phyloP scores from a whole-genome alignment of 2,888 invertebrate genomes.

The Ormyrus rosae region DNA sequence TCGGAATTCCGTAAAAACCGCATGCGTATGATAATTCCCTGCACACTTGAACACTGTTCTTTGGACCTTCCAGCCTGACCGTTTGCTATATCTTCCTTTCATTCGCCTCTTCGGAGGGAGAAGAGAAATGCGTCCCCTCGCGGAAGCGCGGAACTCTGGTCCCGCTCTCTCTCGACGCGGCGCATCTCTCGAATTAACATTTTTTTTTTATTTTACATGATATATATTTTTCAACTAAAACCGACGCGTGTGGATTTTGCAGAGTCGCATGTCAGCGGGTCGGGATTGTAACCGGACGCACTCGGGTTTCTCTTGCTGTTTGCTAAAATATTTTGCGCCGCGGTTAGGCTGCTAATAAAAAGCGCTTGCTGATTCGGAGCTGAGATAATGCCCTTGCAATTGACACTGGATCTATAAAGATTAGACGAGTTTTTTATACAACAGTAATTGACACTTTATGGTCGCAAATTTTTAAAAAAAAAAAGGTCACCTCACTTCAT shows the following conservation, averaged over 20 bases:
- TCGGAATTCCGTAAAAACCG: constrained; percentile 23
- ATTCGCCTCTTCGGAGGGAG: constrained; percentile 12
- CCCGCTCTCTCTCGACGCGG: background rate
- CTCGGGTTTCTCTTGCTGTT: constrained; percentile 12
- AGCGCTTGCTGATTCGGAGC: constrained; percentile 33
- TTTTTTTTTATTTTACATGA: constrained; percentile 5
- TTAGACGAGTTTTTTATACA: background rate
- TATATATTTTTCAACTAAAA: constrained; percentile 8
- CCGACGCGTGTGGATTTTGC: constrained; percentile 34
- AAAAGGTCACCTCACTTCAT: constrained; percentile 8
- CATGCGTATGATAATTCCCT: constrained; percentile 30
- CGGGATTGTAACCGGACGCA: background rate
- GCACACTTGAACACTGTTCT: constrained; percentile 21
- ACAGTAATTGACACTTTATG: constrained; percentile 19
- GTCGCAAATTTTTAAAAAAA: constrained; percentile 9
- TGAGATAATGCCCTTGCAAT: constrained; percentile 29
- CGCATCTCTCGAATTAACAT: constrained; percentile 4
- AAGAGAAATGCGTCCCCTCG: background rate
- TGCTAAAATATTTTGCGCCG: background rate
- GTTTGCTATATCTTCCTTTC: constrained; percentile 13
- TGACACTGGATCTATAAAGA: constrained; percentile 12
- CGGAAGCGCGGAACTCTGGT: background rate
- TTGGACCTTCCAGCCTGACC: constrained; percentile 13
- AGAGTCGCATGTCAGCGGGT: constrained; percentile 25
- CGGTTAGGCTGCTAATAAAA: constrained; percentile 18